These are phyloP conservation scores for Metacarcinus magister DNA, from an alignment of 2,888 invertebrate species.

Conservation along the genomic window DNA sequence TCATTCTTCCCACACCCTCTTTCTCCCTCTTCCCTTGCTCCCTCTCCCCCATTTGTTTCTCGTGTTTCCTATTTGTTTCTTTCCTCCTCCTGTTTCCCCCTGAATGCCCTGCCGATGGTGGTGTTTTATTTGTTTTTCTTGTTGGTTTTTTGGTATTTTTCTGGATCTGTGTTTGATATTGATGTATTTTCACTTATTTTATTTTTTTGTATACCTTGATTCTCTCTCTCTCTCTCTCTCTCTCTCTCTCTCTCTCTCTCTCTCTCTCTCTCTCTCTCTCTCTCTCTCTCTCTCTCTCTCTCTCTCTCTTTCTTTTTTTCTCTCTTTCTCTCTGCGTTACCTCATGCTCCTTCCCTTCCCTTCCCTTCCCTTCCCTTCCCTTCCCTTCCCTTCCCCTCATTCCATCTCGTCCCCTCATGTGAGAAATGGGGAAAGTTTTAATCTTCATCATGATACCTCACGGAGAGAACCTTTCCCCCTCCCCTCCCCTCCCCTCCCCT, in stretches of 20 bases:
- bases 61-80: neutral
- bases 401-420: neutral
- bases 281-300: neutral
- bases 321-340: neutral
- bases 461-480: neutral
- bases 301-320: neutral
- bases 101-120: neutral
- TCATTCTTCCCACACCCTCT: neutral
- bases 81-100: neutral
- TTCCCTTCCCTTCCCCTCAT: neutral
- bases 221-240: conserved; percentile 6
- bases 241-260: conserved; percentile 2
- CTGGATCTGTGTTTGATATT: neutral
- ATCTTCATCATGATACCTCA: neutral
- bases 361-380: too few relatives aligned
- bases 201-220: neutral
- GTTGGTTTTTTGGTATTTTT: neutral
- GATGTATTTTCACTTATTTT: neutral
- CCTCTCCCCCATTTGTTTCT: neutral
- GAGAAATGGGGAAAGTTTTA: conserved; percentile 7
- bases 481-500: neutral
- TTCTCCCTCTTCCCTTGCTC: neutral
- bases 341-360: neutral
- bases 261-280: conserved; percentile 2
- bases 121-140: neutral